A percentile compares a stretch with the other conserved stretches of the same genome.
Evolutionary conservation across 2,113 vertebrate genomes (phyloP).

Genomic region (Protobothrops flavoviridis): DNA sequence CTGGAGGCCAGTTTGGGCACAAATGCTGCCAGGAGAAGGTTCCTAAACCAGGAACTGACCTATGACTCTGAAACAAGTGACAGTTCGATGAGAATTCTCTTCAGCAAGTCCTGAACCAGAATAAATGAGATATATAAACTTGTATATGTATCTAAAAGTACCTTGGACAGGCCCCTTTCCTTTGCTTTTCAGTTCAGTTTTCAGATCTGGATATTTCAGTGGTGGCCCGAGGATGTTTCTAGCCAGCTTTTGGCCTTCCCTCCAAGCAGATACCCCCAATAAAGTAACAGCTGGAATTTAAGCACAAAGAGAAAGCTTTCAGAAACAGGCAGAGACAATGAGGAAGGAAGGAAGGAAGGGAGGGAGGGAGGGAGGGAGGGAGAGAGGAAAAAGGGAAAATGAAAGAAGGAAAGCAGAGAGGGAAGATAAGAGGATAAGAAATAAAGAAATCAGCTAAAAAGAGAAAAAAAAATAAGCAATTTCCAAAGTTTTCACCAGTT

Average conservation of each 20-base stretch:
- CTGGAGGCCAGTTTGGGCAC: too few species aligned
- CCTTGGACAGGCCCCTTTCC: slow-evolving; percentile 2
- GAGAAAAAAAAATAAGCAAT: not conserved
- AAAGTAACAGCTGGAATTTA: slow-evolving; percentile 54
- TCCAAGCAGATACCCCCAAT: slow-evolving; percentile 62
- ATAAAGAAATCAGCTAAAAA: not conserved
- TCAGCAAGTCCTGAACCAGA: not conserved
- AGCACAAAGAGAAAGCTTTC: not conserved
- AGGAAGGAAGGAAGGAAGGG: not conserved
- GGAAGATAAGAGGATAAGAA: not conserved
- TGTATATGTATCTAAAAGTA: slow-evolving; percentile 17
- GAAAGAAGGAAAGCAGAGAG: not conserved
- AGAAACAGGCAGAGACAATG: not conserved
- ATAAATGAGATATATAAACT: not conserved
- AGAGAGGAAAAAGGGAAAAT: too few species aligned
- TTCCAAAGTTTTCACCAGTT: not conserved
- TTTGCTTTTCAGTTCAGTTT: not conserved
- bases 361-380: too few species aligned
- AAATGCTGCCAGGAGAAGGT: too few species aligned
- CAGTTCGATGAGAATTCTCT: not conserved
- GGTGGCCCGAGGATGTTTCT: slow-evolving; percentile 64
- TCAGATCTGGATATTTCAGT: not conserved
- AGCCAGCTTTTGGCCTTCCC: slow-evolving; percentile 65
- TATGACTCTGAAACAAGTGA: not conserved
- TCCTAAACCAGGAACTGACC: too few species aligned